Evolutionary conservation across 2,113 vertebrate species (phyloP).

Genomic region (Toxotes chatareus): DNA sequence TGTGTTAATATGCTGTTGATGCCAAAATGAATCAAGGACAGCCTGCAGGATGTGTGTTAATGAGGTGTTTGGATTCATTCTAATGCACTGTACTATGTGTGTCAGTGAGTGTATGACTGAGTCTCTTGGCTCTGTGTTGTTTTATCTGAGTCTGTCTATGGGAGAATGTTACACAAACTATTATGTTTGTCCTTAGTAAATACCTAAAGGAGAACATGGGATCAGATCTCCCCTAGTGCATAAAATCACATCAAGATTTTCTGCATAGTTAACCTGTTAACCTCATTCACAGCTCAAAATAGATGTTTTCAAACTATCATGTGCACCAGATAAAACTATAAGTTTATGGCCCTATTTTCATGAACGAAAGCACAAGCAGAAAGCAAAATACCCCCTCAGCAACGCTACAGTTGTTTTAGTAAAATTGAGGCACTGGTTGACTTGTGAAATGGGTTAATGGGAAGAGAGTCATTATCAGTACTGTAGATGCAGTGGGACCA

Average conservation of each 20-base stretch:
- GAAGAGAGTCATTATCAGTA: not conserved
- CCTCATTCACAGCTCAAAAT: constrained; percentile 20
- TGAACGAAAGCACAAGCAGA: not conserved
- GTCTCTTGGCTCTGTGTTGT: constrained; percentile 11
- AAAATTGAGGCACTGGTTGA: not conserved
- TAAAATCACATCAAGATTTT: constrained; percentile 30
- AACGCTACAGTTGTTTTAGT: not conserved
- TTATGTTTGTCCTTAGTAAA: constrained; percentile 27
- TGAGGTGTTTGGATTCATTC: constrained; percentile 55
- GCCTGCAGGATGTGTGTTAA: constrained; percentile 63
- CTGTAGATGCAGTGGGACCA: not conserved
- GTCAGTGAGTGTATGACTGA: constrained; percentile 17
- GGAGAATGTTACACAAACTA: constrained; percentile 12
- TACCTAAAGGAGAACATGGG: constrained; percentile 9
- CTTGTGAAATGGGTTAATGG: not conserved
- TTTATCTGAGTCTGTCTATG: constrained; percentile 19
- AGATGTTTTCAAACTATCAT: not conserved
- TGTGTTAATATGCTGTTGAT: constrained; percentile 51
- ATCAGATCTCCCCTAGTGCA: constrained; percentile 24
- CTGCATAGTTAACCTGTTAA: constrained; percentile 33
- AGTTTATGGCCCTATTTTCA: not conserved
- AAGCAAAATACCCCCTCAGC: not conserved
- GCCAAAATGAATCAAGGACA: constrained; percentile 58
- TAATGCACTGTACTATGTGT: constrained; percentile 18
- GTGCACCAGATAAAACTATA: constrained; percentile 9